These are phyloP conservation scores for Dallia pectoralis DNA, from an alignment of 2,797 vertebrate genomes.

Conservation along the genomic window DNA sequence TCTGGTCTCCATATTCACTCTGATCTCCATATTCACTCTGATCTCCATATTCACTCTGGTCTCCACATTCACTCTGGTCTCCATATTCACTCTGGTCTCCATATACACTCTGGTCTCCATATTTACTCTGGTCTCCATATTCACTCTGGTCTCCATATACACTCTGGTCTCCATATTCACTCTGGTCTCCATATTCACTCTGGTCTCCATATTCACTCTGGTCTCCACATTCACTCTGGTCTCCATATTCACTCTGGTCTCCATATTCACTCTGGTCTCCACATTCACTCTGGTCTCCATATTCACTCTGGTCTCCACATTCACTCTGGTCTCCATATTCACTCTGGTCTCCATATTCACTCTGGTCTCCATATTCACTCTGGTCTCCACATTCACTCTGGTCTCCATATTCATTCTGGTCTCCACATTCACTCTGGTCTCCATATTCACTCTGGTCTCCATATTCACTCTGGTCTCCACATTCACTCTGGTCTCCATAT, in stretches of 20 bases:
- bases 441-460: constrained; percentile 13
- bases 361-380: constrained; percentile 1
- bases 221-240: too few relatives aligned
- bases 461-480: too few relatives aligned
- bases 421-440: constrained; percentile 32
- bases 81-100: constrained; percentile 23
- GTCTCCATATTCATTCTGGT: too few relatives aligned
- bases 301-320: too few relatives aligned
- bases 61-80: constrained; percentile 32
- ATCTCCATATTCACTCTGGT: too few relatives aligned
- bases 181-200: constrained; percentile 37
- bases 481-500: constrained; percentile 16
- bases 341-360: constrained; percentile 29
- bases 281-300: constrained; percentile 32
- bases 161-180: constrained; percentile 40
- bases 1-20: constrained; percentile 1
- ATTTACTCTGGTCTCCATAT: constrained; percentile 16
- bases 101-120: too few relatives aligned
- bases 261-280: constrained; percentile 1
- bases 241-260: constrained; percentile 17
- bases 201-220: constrained; percentile 27
- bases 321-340: constrained; percentile 33
- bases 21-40: constrained; percentile 4
- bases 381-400: constrained; percentile 5
- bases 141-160: neutral